Evolutionary conservation across 2,888 invertebrate species (phyloP).

Genomic region (Oeneis ivallda): DNA sequence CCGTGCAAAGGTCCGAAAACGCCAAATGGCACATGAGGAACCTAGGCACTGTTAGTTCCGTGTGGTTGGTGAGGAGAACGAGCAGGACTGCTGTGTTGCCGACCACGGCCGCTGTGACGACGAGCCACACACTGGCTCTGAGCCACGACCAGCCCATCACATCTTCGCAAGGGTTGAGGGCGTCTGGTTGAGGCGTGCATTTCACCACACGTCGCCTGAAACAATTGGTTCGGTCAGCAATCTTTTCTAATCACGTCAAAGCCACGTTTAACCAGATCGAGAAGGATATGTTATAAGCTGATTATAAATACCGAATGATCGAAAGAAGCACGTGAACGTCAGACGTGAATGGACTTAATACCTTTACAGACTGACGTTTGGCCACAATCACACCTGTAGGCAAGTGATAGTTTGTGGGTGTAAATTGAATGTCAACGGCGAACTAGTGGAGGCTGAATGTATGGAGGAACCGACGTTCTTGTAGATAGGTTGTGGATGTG

Average conservation of each 20-base stretch:
- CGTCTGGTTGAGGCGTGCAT: constrained; percentile 89
- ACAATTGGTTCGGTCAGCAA: constrained; percentile 26
- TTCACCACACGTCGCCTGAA: constrained; percentile 72
- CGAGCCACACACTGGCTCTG: constrained; percentile 92
- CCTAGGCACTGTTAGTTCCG: constrained; percentile 69
- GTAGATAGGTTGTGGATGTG: too few relatives aligned
- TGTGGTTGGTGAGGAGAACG: constrained; percentile 85
- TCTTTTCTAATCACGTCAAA: background rate
- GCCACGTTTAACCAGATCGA: too few relatives aligned
- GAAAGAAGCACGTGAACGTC: too few relatives aligned
- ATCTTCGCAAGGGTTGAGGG: constrained; percentile 93
- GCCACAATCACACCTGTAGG: too few relatives aligned
- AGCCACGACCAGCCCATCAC: constrained; percentile 92
- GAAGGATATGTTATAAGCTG: too few relatives aligned
- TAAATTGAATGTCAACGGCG: too few relatives aligned
- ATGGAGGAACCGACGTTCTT: too few relatives aligned
- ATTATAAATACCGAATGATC: too few relatives aligned
- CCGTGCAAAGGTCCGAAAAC: constrained; percentile 94
- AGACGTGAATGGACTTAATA: too few relatives aligned
- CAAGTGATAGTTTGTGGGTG: too few relatives aligned
- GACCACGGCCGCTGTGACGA: constrained; percentile 89
- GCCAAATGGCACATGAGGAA: constrained; percentile 87
- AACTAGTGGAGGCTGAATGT: too few relatives aligned
- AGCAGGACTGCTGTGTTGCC: constrained; percentile 92
- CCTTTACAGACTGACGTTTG: too few relatives aligned